Conservation (phyloP, 2,113 vertebrate species). For the Dryoscopus gambensis region DNA sequence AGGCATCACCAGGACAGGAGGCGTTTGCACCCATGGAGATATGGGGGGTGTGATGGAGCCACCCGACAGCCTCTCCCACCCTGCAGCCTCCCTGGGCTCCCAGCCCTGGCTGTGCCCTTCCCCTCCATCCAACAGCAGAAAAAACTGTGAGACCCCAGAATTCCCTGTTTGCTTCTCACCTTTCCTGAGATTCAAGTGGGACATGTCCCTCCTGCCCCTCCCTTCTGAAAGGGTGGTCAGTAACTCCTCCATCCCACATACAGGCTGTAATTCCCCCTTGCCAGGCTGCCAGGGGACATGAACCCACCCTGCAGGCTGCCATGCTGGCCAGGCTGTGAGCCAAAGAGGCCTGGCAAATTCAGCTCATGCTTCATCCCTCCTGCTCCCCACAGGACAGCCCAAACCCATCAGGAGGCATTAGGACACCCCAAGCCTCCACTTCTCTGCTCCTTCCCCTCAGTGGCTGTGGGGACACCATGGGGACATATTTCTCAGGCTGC, state of each 20-base stretch:
- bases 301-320: neutral
- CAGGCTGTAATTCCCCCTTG: neutral
- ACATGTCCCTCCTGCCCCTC: neutral
- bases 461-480: fast-evolving
- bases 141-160: neutral
- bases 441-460: fast-evolving
- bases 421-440: neutral
- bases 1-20: neutral
- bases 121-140: neutral
- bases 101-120: neutral
- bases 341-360: neutral
- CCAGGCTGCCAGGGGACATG: neutral
- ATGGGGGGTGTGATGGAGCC: neutral
- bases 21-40: neutral
- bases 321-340: neutral
- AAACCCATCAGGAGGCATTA: neutral
- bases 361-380: fast-evolving
- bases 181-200: neutral
- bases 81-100: neutral
- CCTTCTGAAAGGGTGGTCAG: neutral
- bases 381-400: neutral
- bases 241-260: neutral
- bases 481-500: neutral
- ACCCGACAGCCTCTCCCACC: neutral
- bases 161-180: neutral